Evolutionary conservation across 2,888 invertebrate species (phyloP).

Genomic region (Callyntrura guangdongensis): DNA sequence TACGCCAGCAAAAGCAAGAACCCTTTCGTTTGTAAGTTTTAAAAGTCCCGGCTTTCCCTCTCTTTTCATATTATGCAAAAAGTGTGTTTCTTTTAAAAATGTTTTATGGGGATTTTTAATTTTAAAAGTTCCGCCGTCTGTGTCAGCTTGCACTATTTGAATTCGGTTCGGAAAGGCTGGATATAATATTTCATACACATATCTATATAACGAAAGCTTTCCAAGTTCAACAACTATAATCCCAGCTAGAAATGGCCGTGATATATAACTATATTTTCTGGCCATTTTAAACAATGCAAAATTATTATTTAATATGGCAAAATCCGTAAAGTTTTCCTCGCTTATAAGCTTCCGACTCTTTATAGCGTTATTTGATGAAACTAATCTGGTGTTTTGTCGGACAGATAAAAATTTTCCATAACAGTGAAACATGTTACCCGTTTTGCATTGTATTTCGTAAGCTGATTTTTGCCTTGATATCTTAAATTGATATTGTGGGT

Average conservation of each 20-base stretch:
- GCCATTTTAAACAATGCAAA: neutral
- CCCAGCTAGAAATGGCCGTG: neutral
- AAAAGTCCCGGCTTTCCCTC: constrained; percentile 5
- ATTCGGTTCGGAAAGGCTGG: neutral
- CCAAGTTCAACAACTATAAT: neutral
- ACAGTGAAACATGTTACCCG: neutral
- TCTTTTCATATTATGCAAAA: neutral
- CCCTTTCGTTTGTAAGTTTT: neutral
- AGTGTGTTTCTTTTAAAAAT: neutral
- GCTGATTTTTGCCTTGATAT: neutral
- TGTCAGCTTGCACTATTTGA: neutral
- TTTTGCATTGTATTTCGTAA: neutral
- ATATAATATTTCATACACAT: neutral
- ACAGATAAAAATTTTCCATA: constrained; percentile 23
- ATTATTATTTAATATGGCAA: neutral
- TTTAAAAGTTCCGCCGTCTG: neutral
- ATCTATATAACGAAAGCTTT: neutral
- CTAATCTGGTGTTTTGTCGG: neutral
- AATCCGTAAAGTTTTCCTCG: neutral
- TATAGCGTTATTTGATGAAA: neutral
- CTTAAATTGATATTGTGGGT: constrained; percentile 25
- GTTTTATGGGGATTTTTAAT: neutral
- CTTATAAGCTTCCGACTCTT: neutral
- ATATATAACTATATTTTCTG: neutral
- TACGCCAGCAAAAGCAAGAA: neutral